phyloP scores from a whole-genome alignment of 2,888 invertebrate genomes.

The Melitaea athalia region DNA sequence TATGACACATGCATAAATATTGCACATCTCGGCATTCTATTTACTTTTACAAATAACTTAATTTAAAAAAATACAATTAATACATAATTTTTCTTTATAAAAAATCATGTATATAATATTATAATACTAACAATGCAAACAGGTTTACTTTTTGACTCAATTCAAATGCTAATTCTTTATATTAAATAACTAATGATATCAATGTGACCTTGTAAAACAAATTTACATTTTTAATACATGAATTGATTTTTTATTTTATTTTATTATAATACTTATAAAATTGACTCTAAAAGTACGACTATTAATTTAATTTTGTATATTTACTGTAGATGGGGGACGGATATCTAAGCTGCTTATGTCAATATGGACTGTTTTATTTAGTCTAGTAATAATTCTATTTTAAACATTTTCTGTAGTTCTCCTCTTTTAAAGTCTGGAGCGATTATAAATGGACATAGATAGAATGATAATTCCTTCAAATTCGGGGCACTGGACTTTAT shows the following conservation, averaged over 20 bases:
- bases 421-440: conserved; percentile 71
- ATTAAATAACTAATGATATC: not conserved
- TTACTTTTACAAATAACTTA: conserved; percentile 13
- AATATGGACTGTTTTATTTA: conserved; percentile 50
- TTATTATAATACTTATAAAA: not conserved
- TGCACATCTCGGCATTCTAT: conserved; percentile 26
- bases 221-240: not conserved
- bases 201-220: not conserved
- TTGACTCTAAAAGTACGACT: conserved; percentile 2
- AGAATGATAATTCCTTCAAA: conserved; percentile 76
- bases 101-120: not conserved
- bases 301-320: conserved; percentile 18
- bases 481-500: conserved; percentile 77
- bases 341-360: conserved; percentile 50
- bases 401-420: conserved; percentile 76
- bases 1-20: conserved; percentile 25
- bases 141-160: not conserved
- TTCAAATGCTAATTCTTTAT: not conserved
- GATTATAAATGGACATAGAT: conserved; percentile 77
- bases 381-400: conserved; percentile 76
- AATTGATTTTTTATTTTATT: not conserved
- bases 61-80: not conserved
- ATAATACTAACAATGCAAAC: not conserved
- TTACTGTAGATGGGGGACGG: conserved; percentile 52
- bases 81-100: not conserved